Conservation (phyloP, 2,888 invertebrate genomes). For the Clanis bilineata region DNA sequence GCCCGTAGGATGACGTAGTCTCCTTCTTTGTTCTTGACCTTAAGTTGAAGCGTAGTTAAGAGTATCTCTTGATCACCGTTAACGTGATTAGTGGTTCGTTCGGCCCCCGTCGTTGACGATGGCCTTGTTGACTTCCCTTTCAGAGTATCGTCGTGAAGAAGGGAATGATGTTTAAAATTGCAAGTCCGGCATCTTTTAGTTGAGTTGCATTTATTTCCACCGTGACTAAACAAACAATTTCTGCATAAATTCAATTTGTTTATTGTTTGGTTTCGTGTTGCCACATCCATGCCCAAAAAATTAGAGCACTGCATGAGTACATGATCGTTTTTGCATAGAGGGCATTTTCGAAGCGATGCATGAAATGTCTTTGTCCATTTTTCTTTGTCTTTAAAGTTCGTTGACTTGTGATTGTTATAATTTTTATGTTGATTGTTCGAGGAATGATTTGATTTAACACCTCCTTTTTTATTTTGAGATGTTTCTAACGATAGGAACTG, state of each 20-base stretch:
- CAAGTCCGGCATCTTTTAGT: background rate
- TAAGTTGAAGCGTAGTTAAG: slow-evolving; percentile 8
- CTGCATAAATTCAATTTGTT: slow-evolving; percentile 13
- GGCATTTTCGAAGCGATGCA: background rate
- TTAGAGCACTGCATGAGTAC: background rate
- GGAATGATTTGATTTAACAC: background rate
- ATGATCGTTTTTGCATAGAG: background rate
- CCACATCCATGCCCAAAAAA: background rate
- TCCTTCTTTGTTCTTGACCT: slow-evolving; percentile 14
- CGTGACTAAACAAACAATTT: slow-evolving; percentile 16
- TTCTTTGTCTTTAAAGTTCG: background rate
- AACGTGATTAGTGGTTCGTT: background rate
- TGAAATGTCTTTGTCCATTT: background rate
- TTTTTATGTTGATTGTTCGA: background rate
- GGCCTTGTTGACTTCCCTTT: background rate
- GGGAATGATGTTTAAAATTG: background rate
- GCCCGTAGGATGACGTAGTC: slow-evolving; percentile 16
- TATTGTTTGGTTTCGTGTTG: background rate
- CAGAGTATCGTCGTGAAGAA: background rate
- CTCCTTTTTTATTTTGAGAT: no score
- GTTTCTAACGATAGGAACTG: background rate
- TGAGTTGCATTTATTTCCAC: slow-evolving; percentile 6
- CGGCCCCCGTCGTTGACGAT: background rate
- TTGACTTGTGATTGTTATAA: background rate
- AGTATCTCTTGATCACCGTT: slow-evolving; percentile 2